A percentile compares a stretch with the other conserved stretches of the same genome.
Conservation (phyloP, 2,113 vertebrate genomes). For the Motacilla tschutschensis region DNA sequence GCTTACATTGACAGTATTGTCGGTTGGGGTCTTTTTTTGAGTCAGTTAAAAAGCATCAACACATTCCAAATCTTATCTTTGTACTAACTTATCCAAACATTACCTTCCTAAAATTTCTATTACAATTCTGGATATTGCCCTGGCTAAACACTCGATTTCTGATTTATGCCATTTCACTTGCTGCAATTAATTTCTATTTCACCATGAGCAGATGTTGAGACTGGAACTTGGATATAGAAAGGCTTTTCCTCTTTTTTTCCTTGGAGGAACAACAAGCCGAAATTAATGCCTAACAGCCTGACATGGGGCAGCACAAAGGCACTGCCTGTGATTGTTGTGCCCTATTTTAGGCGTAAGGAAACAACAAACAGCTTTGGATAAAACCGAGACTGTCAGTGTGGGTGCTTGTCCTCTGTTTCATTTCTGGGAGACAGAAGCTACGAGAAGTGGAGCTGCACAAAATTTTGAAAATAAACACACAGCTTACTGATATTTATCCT, state of each 20-base stretch:
- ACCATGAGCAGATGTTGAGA: background rate
- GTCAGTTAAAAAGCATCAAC: background rate
- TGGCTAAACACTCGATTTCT: background rate
- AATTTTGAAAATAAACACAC: background rate
- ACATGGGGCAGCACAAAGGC: background rate
- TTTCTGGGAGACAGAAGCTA: background rate
- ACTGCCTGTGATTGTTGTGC: background rate
- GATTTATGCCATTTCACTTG: background rate
- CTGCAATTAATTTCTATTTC: background rate
- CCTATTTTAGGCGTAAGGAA: background rate
- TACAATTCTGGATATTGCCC: background rate
- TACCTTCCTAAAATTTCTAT: background rate
- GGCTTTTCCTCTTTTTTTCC: background rate
- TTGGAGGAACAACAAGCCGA: background rate
- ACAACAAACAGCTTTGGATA: background rate
- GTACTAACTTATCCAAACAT: background rate
- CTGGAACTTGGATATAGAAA: accelerated
- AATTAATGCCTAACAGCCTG: background rate
- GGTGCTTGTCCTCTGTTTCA: background rate
- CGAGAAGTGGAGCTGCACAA: background rate
- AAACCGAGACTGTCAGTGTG: background rate
- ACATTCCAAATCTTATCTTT: background rate
- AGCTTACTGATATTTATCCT: background rate
- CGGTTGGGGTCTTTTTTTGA: accelerated
- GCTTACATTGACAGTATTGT: background rate